Percentiles rank a stretch among this genome's conserved stretches.
These are phyloP conservation scores for Cyclophora albipunctata DNA, from an alignment of 2,888 invertebrate genomes.

Conservation along the genomic window DNA sequence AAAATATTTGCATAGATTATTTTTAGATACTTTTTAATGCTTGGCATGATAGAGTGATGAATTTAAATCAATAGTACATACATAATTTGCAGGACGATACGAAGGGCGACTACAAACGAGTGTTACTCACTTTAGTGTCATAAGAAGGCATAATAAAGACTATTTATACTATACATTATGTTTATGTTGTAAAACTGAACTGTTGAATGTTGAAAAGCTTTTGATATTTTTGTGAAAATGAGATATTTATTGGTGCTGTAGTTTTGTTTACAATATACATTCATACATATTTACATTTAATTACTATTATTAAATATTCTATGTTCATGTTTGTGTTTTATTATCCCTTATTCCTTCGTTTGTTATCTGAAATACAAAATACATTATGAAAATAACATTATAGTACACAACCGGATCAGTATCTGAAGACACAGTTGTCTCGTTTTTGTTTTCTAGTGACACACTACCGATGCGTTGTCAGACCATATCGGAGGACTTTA, in stretches of 20 bases:
- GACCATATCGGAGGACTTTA: no score
- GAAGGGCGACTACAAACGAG: conserved; percentile 81
- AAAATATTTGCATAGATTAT: conserved; percentile 39
- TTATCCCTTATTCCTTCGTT: conserved; percentile 66
- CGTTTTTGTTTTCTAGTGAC: no score
- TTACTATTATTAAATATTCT: conserved; percentile 47
- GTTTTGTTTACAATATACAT: conserved; percentile 70
- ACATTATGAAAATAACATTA: no score
- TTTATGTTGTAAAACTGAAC: conserved; percentile 54
- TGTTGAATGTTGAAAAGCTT: conserved; percentile 60
- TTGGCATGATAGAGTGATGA: conserved; percentile 37
- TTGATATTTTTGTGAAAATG: conserved; percentile 71
- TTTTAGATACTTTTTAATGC: conserved; percentile 41
- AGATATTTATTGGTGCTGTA: conserved; percentile 75
- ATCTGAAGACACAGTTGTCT: no score
- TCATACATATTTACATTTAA: conserved; percentile 51
- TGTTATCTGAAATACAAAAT: conserved; percentile 58
- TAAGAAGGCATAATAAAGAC: conserved; percentile 52
- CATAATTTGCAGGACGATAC: conserved; percentile 79
- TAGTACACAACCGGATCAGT: no score
- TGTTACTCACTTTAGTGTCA: conserved; percentile 75
- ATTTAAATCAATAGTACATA: conserved; percentile 42
- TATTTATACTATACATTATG: conserved; percentile 28
- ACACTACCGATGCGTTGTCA: no score
- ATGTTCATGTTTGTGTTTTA: conserved; percentile 49